Conservation (phyloP, 2,797 vertebrate species). For the Myotis daubentonii region DNA sequence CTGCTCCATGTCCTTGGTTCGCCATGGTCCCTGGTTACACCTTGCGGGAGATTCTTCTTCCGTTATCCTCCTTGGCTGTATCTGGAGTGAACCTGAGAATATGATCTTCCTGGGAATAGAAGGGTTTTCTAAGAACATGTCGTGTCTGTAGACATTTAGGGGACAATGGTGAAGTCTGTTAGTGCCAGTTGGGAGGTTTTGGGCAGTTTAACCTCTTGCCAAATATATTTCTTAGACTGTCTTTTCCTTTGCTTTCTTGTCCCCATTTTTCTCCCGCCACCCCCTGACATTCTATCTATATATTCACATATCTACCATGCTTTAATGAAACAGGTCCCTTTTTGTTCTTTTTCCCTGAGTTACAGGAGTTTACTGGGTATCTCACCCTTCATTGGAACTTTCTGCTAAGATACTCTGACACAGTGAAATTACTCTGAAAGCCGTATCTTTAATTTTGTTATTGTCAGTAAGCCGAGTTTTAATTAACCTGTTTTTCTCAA, state of each 20-base stretch:
- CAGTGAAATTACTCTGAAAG: neutral
- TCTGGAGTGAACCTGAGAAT: neutral
- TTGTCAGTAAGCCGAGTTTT: neutral
- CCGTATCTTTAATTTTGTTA: neutral
- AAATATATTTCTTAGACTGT: neutral
- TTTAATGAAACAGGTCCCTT: neutral
- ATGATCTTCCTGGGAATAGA: neutral
- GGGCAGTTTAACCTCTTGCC: neutral
- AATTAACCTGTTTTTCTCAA: neutral
- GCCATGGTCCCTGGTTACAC: neutral
- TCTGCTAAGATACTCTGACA: neutral
- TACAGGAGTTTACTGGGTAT: neutral
- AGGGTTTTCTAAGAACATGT: neutral
- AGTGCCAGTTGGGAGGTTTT: no score
- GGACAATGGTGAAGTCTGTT: neutral
- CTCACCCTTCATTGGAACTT: neutral
- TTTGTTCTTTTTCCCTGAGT: neutral
- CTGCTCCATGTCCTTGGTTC: neutral
- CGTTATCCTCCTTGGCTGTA: neutral
- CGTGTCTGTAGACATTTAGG: neutral
- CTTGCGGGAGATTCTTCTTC: neutral
- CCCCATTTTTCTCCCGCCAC: neutral
- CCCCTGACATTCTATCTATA: neutral
- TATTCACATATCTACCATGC: neutral
- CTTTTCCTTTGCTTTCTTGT: slow-evolving; percentile 9